Base-by-base conservation (phyloP, 2,797 vertebrate genomes). In the Neostethus bicornis region DNA sequence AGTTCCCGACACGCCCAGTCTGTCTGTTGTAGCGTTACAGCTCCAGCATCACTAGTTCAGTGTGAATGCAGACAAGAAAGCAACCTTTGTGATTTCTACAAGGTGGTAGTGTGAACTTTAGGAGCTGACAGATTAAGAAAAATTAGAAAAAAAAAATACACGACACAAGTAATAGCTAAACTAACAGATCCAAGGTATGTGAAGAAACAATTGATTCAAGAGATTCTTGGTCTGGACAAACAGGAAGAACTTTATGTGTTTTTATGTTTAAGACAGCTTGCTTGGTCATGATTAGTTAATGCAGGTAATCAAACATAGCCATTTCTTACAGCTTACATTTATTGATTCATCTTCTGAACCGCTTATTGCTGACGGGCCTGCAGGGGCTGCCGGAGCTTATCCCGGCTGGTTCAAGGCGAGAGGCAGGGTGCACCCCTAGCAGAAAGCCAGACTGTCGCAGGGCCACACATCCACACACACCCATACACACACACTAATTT, bases 41-140 rank as follows among this genome's bases (percentile, higher is more conserved):
- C 55, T 45, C 57, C 61, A 31, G 70, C 61, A 61, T 66, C 70
- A 64, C 4, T 51, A 48, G 57, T 47, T 23, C 5, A 13, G 10
- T 41, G 51, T 59, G 53, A 66, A 63, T 25, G 14, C 57, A 67
- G 56, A 49, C 26, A 41, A 61, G 48, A 80, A 73, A 51, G 76
- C 59, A 51, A 58, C 52, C 67, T 70, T 66, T 63, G 49, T 54
- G 25, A 24, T 47, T n/a, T 29, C 19, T 1, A 80, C 69, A 77
- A 69, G 20, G 63, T 61, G 45, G 21, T 28, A 51, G 64, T 73
- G 58, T 74, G 34, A 25, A 19, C 24, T 32, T n/a, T 5, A 23
- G 4, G 32, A 1, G 24, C 2, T 2, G 21, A 24, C 2, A 37
- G 46, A 47, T 17, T 25, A 14, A 55, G 23, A 5, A 39, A 32